Evolutionary conservation across 2,797 vertebrate species (phyloP), one percentile per base, ranked within the genome.

Genomic region (Tokudaia tokunoshimensis): DNA sequence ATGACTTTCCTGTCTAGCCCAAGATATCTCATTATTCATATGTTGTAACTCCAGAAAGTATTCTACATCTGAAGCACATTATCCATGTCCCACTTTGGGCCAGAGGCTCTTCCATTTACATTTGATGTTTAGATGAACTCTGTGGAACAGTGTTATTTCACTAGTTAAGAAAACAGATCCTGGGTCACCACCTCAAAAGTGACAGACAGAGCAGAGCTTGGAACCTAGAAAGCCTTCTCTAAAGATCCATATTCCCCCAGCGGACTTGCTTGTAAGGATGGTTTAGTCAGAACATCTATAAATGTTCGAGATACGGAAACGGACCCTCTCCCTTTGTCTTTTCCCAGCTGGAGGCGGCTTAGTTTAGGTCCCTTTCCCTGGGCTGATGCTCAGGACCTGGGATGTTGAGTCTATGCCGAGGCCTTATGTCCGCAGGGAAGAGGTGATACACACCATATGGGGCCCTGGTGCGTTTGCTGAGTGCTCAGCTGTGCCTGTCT

Each of bases 401-500:
- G 29, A 3, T 67, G 85, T 65, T 63, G 1, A 0, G 22, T 59
- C n/a, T 19, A 10, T 19, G 47, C 61, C 17, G 59, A 88, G 44
- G 41, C 44, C 79, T 80, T 67, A 2, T 31, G n/a, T 93, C 79
- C 91, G 83, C 72, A 0, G 13, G 37, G 50, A 57, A 81, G 92
- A 94, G 82, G 78, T 24, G 74, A 52, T 26, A 41, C 34, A 9
- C 81, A 8, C 93, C 97, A 55, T 74, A 41, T 85, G 84, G 89
- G 95, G 93, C 61, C 90, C 44, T 6, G 82, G 86, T 80, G 94
- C 94, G 83, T 89, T 61, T 76, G 75, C 47, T 29, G 84, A 86
- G 90, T 31, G 70, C 93, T 94, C 97, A 95, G 95, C 96, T 96
- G 93, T 63, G 94, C 74, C 47, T 84, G 94, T 96, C 50, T 88